Base-by-base conservation (phyloP, 2,888 invertebrate genomes). In the Eulithis prunata region DNA sequence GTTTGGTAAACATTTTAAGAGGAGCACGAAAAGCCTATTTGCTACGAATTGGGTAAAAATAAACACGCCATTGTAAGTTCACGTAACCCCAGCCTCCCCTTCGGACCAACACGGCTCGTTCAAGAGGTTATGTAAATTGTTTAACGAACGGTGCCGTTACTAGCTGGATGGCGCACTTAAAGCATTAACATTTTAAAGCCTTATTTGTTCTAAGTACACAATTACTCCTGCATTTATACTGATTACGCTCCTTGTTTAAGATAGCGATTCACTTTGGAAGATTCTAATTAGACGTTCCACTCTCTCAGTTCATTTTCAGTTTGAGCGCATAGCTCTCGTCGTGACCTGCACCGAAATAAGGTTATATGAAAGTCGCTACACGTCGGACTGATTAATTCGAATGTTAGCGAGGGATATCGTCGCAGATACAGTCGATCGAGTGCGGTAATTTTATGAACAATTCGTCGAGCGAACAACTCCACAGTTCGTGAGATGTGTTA, bases 111-210 rank as follows among this genome's bases (percentile, higher is more conserved):
- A 62, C 70, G 68, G 69, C 74, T 69, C 69, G 74, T 77, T 75
- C 78, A 72, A 78, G 81, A 82, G 81, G 84, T 84, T 88, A 88
- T 88, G 88, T 88, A 88, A 89, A 90, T 89, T 87, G 88, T 88
- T 88, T 85, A 86, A 87, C 85, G 81, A 87, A 86, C 82, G 83
- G 73, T 80, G 78, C 83, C 81, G 81, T 85, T 83, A 80, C 81
- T 73, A 74, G 75, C 79, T 81, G 85, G 79, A 87, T 82, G 84
- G 85, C 83, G 84, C 86, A 88, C 88, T 89, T 85, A 84, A 83
- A 75, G 79, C 85, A 88, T 88, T 90, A 87, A 85, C 89, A 87
- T 90, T 88, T 87, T 85, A 89, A 87, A 86, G 81, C 83, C 83
- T 85, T 86, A 87, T 89, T 88, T 86, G 84, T 82, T 82, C 84